These are phyloP conservation scores for Deilephila porcellus DNA, from an alignment of 2,888 invertebrate genomes.

Conservation along the genomic window DNA sequence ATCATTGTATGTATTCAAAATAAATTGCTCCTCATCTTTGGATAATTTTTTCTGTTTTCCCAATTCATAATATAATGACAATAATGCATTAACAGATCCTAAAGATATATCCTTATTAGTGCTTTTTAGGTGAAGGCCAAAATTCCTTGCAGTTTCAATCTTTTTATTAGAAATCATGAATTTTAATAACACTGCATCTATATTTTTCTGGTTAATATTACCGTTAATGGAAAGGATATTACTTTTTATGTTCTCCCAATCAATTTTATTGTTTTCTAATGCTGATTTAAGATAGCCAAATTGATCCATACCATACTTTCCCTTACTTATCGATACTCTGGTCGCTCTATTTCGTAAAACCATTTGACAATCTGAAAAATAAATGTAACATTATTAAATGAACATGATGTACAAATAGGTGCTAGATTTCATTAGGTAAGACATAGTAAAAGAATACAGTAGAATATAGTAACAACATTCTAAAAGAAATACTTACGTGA, in stretches of 20 bases:
- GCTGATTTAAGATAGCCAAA: conserved; percentile 61
- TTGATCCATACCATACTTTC: conserved; percentile 50
- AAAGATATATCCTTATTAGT: conserved; percentile 80
- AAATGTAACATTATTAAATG: conserved; percentile 8
- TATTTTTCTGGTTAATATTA: conserved; percentile 76
- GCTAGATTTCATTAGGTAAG: too few species aligned
- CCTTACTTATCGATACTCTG: conserved; percentile 20
- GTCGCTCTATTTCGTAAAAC: conserved; percentile 39
- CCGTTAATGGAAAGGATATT: conserved; percentile 67
- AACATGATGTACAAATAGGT: too few species aligned
- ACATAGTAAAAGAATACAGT: background rate
- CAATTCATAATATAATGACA: conserved; percentile 80
- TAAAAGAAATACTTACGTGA: background rate
- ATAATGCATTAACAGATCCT: conserved; percentile 84
- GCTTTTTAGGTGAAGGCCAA: conserved; percentile 81
- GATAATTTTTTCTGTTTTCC: conserved; percentile 59
- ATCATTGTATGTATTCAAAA: conserved; percentile 78
- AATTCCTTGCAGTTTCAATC: conserved; percentile 82
- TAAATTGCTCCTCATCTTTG: conserved; percentile 78
- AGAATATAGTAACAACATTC: background rate
- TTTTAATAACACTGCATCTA: conserved; percentile 86
- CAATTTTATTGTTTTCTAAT: conserved; percentile 47
- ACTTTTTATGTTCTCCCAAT: conserved; percentile 74
- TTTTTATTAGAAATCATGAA: conserved; percentile 73
- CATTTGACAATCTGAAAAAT: conserved; percentile 49